phyloP scores from a whole-genome alignment of 2,113 vertebrate species.

The Phyllopteryx taeniolatus region DNA sequence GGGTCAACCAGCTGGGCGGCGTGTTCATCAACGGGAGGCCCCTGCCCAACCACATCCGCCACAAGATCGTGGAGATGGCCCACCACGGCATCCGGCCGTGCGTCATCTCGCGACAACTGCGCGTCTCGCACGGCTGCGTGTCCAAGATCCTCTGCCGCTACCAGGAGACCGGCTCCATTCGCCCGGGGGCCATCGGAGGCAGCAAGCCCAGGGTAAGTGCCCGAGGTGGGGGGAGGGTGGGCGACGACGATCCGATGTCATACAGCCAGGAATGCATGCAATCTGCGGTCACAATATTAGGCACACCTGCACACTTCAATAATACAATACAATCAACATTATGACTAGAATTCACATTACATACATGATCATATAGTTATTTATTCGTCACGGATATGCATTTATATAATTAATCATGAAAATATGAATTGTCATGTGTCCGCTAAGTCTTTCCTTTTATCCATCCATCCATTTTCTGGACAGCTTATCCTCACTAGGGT shows the following conservation, averaged over 20 bases:
- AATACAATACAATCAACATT: background rate
- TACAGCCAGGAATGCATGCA: background rate
- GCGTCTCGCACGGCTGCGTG: conserved; percentile 95
- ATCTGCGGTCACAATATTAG: background rate
- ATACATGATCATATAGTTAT: background rate
- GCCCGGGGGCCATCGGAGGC: conserved; percentile 95
- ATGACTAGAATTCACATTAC: background rate
- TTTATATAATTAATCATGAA: too few species aligned
- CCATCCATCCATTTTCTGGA: too few species aligned
- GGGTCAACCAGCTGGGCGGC: conserved; percentile 97
- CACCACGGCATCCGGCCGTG: conserved; percentile 98
- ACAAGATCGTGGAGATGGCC: conserved; percentile 99
- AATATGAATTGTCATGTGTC: too few species aligned
- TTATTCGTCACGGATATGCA: too few species aligned
- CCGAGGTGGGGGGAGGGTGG: background rate
- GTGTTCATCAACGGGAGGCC: conserved; percentile 98
- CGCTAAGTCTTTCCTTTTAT: too few species aligned
- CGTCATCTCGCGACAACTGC: conserved; percentile 94
- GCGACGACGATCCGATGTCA: background rate
- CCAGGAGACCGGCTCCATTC: conserved; percentile 96
- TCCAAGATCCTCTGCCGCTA: conserved; percentile 99
- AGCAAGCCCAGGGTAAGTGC: conserved; percentile 98
- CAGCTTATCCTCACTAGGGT: too few species aligned
- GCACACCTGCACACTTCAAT: background rate
- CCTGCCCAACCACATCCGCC: conserved; percentile 95